Evolutionary conservation across 2,797 vertebrate genomes (phyloP).

Genomic region (Pseudotriccus pelzelni): DNA sequence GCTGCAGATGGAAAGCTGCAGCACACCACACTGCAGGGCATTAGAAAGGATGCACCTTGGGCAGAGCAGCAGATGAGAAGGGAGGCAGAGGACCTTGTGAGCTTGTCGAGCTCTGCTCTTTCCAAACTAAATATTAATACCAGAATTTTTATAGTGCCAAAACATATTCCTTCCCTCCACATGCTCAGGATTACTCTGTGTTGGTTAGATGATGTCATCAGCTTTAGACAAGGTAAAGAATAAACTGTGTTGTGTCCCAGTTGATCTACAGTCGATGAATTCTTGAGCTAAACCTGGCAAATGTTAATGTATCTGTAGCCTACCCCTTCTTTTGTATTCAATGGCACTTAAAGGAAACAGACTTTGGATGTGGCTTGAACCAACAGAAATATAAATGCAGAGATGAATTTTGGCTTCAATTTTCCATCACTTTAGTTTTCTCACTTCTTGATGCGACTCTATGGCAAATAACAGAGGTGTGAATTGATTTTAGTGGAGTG

Average conservation of each 20-base stretch:
- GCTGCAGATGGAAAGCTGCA: neutral
- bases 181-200: neutral
- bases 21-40: neutral
- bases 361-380: neutral
- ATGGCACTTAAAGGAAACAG: neutral
- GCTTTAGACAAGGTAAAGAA: neutral
- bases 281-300: neutral
- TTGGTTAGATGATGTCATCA: neutral
- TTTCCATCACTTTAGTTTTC: conserved; percentile 12
- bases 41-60: neutral
- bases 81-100: neutral
- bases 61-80: neutral
- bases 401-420: neutral
- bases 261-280: neutral
- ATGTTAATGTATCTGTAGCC: neutral
- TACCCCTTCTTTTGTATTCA: neutral
- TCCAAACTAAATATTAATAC: neutral
- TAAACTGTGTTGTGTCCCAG: neutral
- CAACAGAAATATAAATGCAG: neutral
- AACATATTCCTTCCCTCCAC: neutral
- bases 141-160: neutral
- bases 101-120: neutral
- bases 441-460: neutral
- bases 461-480: neutral
- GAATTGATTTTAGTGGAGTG: conserved; percentile 7